Evolutionary conservation across 2,797 vertebrate species (phyloP).

Genomic region (Craterocephalus amniculus): DNA sequence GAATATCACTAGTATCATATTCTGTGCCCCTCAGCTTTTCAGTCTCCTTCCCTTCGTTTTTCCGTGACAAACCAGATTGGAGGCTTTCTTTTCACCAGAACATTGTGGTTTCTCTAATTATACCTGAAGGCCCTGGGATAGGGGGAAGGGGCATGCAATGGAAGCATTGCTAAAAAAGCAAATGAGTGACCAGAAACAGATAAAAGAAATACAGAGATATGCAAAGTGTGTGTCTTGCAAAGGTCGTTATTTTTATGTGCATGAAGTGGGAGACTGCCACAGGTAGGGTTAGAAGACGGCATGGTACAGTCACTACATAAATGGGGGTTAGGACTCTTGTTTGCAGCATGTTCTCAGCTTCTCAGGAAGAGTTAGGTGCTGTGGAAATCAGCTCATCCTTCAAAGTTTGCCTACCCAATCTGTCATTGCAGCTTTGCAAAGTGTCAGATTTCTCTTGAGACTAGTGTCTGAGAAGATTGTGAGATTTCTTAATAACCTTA

Average conservation of each 20-base stretch:
- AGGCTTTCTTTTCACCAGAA: conserved; percentile 46
- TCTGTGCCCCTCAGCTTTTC: conserved; percentile 49
- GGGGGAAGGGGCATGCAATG: conserved; percentile 26
- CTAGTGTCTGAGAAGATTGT: conserved; percentile 54
- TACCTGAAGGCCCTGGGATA: conserved; percentile 29
- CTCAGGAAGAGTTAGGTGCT: conserved; percentile 34
- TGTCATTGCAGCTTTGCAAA: conserved; percentile 44
- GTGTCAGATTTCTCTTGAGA: conserved; percentile 52
- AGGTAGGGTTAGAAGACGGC: conserved; percentile 39
- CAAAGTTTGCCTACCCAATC: conserved; percentile 18
- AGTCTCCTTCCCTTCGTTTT: conserved; percentile 46
- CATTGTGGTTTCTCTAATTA: conserved; percentile 65
- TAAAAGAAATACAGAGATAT: background rate
- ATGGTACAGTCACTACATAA: conserved; percentile 22
- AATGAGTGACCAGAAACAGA: conserved; percentile 57
- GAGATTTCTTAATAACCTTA: conserved; percentile 53
- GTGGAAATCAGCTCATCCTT: conserved; percentile 31
- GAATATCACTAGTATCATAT: conserved; percentile 55
- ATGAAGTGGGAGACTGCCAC: conserved; percentile 40
- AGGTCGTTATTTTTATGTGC: conserved; percentile 38
- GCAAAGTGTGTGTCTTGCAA: conserved; percentile 14
- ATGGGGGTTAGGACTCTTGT: conserved; percentile 31
- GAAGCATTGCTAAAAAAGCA: conserved; percentile 33
- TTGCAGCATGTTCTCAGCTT: conserved; percentile 32
- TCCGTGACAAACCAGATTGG: conserved; percentile 39